Evolutionary conservation across 2,113 vertebrate species (phyloP).

Genomic region (Ranitomeya variabilis): DNA sequence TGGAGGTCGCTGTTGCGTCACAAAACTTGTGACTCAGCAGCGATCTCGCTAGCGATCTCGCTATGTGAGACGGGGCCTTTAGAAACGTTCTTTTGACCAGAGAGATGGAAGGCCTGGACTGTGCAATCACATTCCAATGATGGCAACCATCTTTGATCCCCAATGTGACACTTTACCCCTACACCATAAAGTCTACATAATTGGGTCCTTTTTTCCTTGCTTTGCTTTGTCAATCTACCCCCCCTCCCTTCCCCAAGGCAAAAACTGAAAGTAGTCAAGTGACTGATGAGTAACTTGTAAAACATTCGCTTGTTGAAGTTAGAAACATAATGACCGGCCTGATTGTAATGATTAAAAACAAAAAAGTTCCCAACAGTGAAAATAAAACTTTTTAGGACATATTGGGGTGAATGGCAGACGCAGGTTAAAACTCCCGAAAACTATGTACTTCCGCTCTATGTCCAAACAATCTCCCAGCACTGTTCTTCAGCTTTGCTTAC

Average conservation of each 20-base stretch:
- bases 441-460: background rate
- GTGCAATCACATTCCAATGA: too few species aligned
- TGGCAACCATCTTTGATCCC: too few species aligned
- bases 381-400: background rate
- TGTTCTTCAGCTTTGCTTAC: background rate
- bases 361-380: background rate
- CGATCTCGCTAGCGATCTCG: too few species aligned
- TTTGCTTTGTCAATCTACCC: too few species aligned
- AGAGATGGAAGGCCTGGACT: too few species aligned
- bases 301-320: constrained; percentile 34
- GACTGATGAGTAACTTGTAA: constrained; percentile 48
- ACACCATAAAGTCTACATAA: too few species aligned
- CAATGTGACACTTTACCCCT: too few species aligned
- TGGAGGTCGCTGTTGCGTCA: too few species aligned
- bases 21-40: too few species aligned
- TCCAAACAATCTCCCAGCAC: background rate
- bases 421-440: background rate
- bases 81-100: too few species aligned
- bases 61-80: too few species aligned
- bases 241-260: background rate
- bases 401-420: background rate
- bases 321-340: background rate
- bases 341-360: constrained; percentile 3
- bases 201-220: too few species aligned
- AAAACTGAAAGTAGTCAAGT: constrained; percentile 52